phyloP scores from a whole-genome alignment of 2,888 invertebrate species.

The Caenorhabditis afra region DNA sequence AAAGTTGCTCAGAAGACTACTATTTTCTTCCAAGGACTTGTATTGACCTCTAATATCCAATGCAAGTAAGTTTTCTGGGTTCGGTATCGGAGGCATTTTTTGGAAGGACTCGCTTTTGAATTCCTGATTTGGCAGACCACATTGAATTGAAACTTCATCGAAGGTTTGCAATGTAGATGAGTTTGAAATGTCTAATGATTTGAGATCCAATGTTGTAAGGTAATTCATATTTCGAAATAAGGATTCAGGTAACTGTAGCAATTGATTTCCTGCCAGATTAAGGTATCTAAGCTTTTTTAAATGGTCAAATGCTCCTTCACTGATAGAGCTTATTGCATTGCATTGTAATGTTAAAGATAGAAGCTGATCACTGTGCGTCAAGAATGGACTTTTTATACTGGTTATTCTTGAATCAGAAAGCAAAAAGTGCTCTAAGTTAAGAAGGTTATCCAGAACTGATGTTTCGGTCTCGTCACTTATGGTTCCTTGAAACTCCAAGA shows the following conservation, averaged over 20 bases:
- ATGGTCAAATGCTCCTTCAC: conserved; percentile 50
- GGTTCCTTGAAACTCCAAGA: conserved; percentile 36
- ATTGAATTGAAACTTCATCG: conserved; percentile 19
- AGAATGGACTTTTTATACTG: conserved; percentile 33
- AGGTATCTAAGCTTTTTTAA: conserved; percentile 28
- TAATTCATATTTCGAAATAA: conserved; percentile 25
- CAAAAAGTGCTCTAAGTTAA: conserved; percentile 45
- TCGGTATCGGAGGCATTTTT: conserved; percentile 17
- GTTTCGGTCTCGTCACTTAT: conserved; percentile 19
- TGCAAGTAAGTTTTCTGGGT: conserved; percentile 23
- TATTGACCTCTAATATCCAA: conserved; percentile 47
- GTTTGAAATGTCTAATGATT: conserved; percentile 7
- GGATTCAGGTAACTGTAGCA: conserved; percentile 28
- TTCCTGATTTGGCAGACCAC: background rate
- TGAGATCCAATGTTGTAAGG: conserved; percentile 43
- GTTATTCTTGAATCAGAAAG: conserved; percentile 25
- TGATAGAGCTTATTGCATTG: conserved; percentile 32
- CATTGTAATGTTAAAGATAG: conserved; percentile 49
- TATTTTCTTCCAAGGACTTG: conserved; percentile 29
- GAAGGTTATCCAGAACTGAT: conserved; percentile 20
- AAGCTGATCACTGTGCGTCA: conserved; percentile 24
- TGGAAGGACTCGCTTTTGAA: no score
- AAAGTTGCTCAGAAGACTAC: background rate
- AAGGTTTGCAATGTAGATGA: conserved; percentile 8
- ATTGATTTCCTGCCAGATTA: conserved; percentile 55